Conservation (phyloP, 2,797 vertebrate species). For the Amniataba percoides region DNA sequence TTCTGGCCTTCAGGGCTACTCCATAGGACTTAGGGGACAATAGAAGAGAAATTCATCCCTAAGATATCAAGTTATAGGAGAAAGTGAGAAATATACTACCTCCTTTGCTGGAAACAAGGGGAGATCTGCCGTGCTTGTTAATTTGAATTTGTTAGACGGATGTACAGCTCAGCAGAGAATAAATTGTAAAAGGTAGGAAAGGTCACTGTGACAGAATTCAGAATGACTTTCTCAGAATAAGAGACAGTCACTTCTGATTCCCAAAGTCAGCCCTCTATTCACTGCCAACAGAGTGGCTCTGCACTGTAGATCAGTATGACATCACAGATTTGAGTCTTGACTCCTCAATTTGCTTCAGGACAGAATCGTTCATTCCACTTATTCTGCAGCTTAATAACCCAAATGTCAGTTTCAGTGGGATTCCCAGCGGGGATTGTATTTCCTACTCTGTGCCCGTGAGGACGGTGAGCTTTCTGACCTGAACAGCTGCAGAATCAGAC, state of each 20-base stretch:
- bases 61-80: constrained; percentile 28
- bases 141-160: constrained; percentile 52
- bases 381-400: constrained; percentile 20
- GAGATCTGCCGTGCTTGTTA: constrained; percentile 13
- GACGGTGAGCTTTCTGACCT: neutral
- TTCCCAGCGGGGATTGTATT: neutral
- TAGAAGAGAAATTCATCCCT: constrained; percentile 25
- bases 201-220: constrained; percentile 58
- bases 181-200: constrained; percentile 53
- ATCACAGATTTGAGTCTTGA: constrained; percentile 44
- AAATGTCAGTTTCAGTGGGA: constrained; percentile 32
- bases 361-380: constrained; percentile 32
- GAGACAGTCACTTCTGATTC: constrained; percentile 38
- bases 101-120: constrained; percentile 23
- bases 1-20: neutral
- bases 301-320: constrained; percentile 49
- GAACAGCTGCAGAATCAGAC: neutral
- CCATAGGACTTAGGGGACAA: constrained; percentile 26
- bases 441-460: constrained; percentile 5
- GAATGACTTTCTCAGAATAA: constrained; percentile 45
- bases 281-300: constrained; percentile 11
- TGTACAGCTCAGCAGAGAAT: constrained; percentile 42
- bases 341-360: constrained; percentile 29
- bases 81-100: constrained; percentile 34
- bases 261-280: constrained; percentile 42